These are phyloP conservation scores for Hypercompe scribonia DNA, from an alignment of 2,888 invertebrate genomes.

Conservation along the genomic window DNA sequence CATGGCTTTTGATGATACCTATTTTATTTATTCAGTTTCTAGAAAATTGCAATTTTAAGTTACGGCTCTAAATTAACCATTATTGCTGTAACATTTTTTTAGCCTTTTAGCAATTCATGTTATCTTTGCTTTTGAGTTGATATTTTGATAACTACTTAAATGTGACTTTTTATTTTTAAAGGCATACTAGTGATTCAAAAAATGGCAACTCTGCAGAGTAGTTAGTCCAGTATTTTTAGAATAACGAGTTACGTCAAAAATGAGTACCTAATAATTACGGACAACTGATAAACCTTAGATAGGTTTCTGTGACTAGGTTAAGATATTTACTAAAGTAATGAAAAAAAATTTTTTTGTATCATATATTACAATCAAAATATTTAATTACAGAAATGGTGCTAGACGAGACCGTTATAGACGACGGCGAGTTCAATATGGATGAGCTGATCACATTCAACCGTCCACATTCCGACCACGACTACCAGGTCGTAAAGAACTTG, in stretches of 20 bases:
- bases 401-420: conserved; percentile 84
- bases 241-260: not conserved
- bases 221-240: not conserved
- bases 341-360: too few species aligned
- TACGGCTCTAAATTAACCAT: not conserved
- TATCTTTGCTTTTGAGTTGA: too few species aligned
- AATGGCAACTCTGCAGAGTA: not conserved
- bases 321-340: too few species aligned
- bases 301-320: too few species aligned
- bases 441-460: conserved; percentile 87
- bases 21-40: conserved; percentile 13
- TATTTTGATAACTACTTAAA: too few species aligned
- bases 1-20: conserved; percentile 27
- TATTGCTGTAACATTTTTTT: not conserved
- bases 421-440: conserved; percentile 88
- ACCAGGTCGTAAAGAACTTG: conserved; percentile 76
- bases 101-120: not conserved
- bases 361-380: too few species aligned
- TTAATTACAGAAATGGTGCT: conserved; percentile 72
- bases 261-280: too few species aligned
- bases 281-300: too few species aligned
- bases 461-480: conserved; percentile 82
- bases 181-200: not conserved
- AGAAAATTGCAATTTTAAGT: not conserved
- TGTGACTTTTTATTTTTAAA: not conserved